Evolutionary conservation across 2,888 invertebrate species (phyloP), one percentile per base, ranked within the genome.

Genomic region (Drosophila prolongata): DNA sequence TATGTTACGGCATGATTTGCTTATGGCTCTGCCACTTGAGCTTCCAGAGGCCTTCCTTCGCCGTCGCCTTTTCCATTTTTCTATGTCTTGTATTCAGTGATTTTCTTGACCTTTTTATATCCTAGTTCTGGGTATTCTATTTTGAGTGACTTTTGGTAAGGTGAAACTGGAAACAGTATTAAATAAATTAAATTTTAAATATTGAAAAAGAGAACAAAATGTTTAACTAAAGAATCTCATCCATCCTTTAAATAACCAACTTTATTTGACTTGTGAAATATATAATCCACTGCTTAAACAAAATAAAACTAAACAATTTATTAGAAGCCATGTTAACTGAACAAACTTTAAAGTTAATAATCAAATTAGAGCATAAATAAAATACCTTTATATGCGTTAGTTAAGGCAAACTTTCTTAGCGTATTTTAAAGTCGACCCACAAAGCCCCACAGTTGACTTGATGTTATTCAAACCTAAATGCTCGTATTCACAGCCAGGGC

Each of bases 1-100:
- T 89, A 89, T 82, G 73, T 69, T 81, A 80, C 52, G 70, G 72
- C 79, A 76, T 88, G 86, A 81, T 81, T 83, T 71, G 79, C 61
- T 70, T 76, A 60, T 73, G 73, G 34, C 35, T 40, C 50, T 75
- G 79, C 82, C 69, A 76, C 80, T 83, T 87, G 81, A 80, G 71
- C 60, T 70, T 75, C 42, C 50, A 85, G 76, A 60, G 37, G 47
- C 42, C 59, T 53, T 47, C 65, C 53, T 37, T 35, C 38, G 27
- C 38, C 38, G 53, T 42, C 52, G 59, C 53, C 43, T 46, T 44
- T 53, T 40, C 62, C 64, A 52, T 70, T 60, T 59, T 58, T 53
- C 55, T 42, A 46, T 42, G 47, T 50, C 38, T 40, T 16, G 44
- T 19, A 49, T 37, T 61, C 62, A 49, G 16, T 54, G 73, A 53